Evolutionary conservation across 2,797 vertebrate species (phyloP).

Genomic region (Chromobotia macracanthus): DNA sequence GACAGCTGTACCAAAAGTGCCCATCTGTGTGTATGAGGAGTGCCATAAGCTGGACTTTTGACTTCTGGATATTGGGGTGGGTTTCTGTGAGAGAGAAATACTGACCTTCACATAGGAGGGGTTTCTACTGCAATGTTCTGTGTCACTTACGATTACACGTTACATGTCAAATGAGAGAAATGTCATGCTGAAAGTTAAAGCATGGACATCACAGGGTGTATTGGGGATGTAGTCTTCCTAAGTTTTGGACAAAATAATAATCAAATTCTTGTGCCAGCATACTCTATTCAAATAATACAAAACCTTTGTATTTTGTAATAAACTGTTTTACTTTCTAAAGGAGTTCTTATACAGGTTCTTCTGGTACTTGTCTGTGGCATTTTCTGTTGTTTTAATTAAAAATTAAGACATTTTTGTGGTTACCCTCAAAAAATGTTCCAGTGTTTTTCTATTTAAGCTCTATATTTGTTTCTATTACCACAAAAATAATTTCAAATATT

Average conservation of each 20-base stretch:
- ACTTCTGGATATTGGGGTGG: constrained; percentile 27
- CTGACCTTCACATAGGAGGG: constrained; percentile 74
- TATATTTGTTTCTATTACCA: no score
- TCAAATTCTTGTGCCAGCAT: constrained; percentile 39
- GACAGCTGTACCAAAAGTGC: constrained; percentile 3
- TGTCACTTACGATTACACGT: no score
- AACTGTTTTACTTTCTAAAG: constrained; percentile 39
- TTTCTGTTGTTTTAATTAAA: no score
- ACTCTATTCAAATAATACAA: constrained; percentile 20
- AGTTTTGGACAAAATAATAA: constrained; percentile 71
- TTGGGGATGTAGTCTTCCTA: constrained; percentile 83
- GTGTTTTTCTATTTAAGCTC: neutral
- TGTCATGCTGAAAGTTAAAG: constrained; percentile 63
- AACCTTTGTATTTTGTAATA: constrained; percentile 31
- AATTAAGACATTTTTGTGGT: constrained; percentile 58
- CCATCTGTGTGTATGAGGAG: neutral
- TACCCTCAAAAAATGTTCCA: constrained; percentile 56
- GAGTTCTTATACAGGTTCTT: constrained; percentile 36
- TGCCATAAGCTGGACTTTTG: constrained; percentile 28
- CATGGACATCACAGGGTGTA: constrained; percentile 61
- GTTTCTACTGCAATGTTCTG: constrained; percentile 80
- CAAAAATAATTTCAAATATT: no score
- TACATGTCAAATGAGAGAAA: constrained; percentile 67
- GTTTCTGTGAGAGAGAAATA: constrained; percentile 67
- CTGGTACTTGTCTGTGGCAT: constrained; percentile 16